Evolutionary conservation across 2,113 vertebrate species (phyloP).

Genomic region (Campylomormyrus numenius): DNA sequence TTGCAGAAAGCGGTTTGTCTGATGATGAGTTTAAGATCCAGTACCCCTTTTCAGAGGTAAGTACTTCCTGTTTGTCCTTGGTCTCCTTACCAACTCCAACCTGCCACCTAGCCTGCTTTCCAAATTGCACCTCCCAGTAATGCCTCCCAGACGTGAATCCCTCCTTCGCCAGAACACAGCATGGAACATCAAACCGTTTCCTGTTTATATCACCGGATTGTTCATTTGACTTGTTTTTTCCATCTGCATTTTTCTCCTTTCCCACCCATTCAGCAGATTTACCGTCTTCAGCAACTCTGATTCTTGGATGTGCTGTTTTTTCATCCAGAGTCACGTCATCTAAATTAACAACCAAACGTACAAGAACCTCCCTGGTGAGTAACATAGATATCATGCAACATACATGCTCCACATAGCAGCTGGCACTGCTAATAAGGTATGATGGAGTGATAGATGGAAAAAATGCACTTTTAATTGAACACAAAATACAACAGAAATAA

Average conservation of each 20-base stretch:
- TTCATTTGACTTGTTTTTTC: not conserved
- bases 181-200: not conserved
- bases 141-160: not conserved
- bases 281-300: not conserved
- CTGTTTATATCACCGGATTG: not conserved
- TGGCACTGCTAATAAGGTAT: not conserved
- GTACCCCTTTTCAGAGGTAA: not conserved
- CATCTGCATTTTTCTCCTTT: not conserved
- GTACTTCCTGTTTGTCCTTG: not conserved
- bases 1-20: not conserved
- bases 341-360: not conserved
- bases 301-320: not conserved
- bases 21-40: not conserved
- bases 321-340: not conserved
- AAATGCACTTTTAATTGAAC: not conserved
- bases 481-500: not conserved
- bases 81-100: not conserved
- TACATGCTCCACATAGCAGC: not conserved
- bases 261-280: not conserved
- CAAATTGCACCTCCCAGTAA: not conserved
- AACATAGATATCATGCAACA: not conserved
- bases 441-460: not conserved
- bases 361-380: not conserved
- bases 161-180: not conserved
- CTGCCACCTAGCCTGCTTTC: not conserved